These are phyloP conservation scores for Sinella curviseta DNA, from an alignment of 1,140 invertebrate species.

Conservation along the genomic window DNA sequence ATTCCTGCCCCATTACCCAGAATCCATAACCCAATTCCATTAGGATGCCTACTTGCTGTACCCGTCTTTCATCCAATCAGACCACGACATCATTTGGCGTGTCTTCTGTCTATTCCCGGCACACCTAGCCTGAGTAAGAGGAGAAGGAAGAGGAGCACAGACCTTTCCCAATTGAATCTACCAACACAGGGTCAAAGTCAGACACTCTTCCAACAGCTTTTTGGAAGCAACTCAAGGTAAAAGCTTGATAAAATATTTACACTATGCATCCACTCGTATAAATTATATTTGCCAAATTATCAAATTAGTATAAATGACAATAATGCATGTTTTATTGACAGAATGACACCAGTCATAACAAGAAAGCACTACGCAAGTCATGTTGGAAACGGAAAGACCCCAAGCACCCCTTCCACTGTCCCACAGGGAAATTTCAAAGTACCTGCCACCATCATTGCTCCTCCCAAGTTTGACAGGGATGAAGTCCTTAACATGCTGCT, in stretches of 20 bases:
- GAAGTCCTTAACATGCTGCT: constrained; percentile 3
- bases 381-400: background rate
- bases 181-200: background rate
- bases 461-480: background rate
- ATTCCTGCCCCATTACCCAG: background rate
- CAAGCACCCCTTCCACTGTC: background rate
- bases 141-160: background rate
- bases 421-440: background rate
- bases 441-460: background rate
- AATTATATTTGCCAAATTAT: too few species aligned
- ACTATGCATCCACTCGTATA: background rate
- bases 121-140: constrained; percentile 36
- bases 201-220: background rate
- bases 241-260: background rate
- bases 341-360: background rate
- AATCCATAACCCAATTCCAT: constrained; percentile 39
- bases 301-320: too few species aligned
- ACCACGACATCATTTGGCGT: constrained; percentile 38
- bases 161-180: background rate
- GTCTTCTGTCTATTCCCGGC: constrained; percentile 36
- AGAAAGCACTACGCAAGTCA: constrained; percentile 3
- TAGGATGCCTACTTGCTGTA: constrained; percentile 38
- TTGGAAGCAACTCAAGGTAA: background rate
- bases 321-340: background rate
- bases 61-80: constrained; percentile 37